These are phyloP conservation scores for Apogon talboti DNA, from an alignment of 2,797 vertebrate genomes.

Conservation along the genomic window DNA sequence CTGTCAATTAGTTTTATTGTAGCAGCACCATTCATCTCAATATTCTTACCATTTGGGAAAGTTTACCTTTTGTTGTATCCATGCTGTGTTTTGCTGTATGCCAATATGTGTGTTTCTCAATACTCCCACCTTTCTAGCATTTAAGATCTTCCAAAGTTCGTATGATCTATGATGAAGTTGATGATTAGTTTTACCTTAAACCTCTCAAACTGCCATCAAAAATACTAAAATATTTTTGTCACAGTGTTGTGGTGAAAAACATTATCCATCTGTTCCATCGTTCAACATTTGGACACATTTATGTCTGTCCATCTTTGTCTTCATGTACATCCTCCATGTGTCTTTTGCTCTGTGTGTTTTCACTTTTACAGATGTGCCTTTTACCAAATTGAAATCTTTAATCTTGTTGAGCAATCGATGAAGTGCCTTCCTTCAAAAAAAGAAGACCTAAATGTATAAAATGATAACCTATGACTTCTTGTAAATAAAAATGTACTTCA, in stretches of 20 bases:
- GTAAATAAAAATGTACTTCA: slow-evolving; percentile 85
- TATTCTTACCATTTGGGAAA: slow-evolving; percentile 43
- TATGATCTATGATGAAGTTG: slow-evolving; percentile 6
- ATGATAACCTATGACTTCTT: slow-evolving; percentile 74
- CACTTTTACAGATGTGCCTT: slow-evolving; percentile 69
- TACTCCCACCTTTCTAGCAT: slow-evolving; percentile 1
- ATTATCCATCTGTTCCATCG: slow-evolving; percentile 21
- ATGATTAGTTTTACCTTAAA: slow-evolving; percentile 50
- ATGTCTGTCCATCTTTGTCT: slow-evolving; percentile 18
- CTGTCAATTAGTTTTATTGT: slow-evolving; percentile 27
- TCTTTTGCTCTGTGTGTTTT: slow-evolving; percentile 21
- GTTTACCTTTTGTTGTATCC: slow-evolving; percentile 33
- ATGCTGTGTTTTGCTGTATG: slow-evolving; percentile 30
- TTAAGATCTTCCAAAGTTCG: slow-evolving; percentile 18
- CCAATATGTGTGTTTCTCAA: slow-evolving; percentile 27
- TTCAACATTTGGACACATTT: slow-evolving; percentile 14
- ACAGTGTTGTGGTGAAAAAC: background rate
- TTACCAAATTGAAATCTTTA: slow-evolving; percentile 60
- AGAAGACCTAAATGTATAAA: slow-evolving; percentile 66
- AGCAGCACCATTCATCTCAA: slow-evolving; percentile 54
- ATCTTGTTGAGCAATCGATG: slow-evolving; percentile 59
- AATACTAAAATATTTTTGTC: slow-evolving; percentile 22
- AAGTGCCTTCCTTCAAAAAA: slow-evolving; percentile 81
- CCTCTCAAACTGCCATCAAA: slow-evolving; percentile 18
- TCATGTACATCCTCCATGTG: slow-evolving; percentile 6